phyloP scores from a whole-genome alignment of 2,113 vertebrate genomes.

The Pantherophis guttatus region DNA sequence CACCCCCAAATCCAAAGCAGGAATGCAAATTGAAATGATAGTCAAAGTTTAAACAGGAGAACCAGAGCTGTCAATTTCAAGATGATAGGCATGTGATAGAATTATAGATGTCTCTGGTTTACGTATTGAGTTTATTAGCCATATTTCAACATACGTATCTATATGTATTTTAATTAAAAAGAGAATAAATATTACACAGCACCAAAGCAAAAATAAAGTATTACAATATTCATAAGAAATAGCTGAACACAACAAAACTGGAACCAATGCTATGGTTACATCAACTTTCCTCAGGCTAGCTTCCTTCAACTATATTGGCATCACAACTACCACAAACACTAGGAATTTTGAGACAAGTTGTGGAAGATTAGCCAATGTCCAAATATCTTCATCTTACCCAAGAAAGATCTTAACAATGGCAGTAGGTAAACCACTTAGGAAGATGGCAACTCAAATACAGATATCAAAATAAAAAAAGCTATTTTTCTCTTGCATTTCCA shows the following conservation, averaged over 20 bases:
- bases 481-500: neutral
- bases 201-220: neutral
- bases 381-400: neutral
- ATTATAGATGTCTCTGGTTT: neutral
- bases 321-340: neutral
- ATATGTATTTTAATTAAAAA: neutral
- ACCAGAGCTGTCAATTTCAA: neutral
- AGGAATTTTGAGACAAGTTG: neutral
- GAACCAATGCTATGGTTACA: neutral
- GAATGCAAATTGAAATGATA: neutral
- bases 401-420: neutral
- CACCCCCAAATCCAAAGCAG: neutral
- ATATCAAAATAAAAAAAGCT: neutral
- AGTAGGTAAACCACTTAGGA: neutral
- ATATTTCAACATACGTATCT: neutral
- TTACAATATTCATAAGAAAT: neutral
- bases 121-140: neutral
- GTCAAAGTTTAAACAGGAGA: neutral
- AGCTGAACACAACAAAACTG: neutral
- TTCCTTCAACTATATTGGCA: neutral
- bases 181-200: neutral
- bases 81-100: neutral
- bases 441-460: neutral
- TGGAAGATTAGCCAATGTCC: neutral
- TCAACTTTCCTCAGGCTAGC: neutral